Evolutionary conservation across 2,113 vertebrate species (phyloP), one percentile per base, ranked within the genome.

Genomic region (Toxotes jaculatrix): DNA sequence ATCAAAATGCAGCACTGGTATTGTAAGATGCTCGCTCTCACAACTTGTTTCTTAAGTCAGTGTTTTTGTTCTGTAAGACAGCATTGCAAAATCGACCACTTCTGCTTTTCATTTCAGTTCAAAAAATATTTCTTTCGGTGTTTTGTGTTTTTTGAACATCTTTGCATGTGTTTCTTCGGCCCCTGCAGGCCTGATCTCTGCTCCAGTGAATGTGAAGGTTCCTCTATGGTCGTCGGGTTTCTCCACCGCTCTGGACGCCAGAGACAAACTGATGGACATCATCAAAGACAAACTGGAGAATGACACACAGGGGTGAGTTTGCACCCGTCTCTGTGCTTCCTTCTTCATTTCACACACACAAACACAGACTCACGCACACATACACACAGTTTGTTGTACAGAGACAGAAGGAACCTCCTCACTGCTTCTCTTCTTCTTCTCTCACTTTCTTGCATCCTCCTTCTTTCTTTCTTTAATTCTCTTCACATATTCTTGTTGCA

Each of bases 151-250:
- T 64, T 61, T 79, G 13, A 55, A 40, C 21, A 0, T 49, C 3
- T 53, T 43, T n/a, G 31, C 40, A 2, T 47, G 34, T 72, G 5
- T 43, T 27, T 32, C 32, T 8, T 17, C 17, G 38, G 32, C 32
- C 4, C 38, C 7, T 5, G 11, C 81, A 95, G 94, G 94, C 71
- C 82, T 94, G 12, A 94, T 94, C 71, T 94, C 94, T n/a, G 91
- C 89, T 55, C 92, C 94, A 1, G 83, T 94, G 10, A 92, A 77
- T 14, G 23, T 94, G 31, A 95, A 94, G 82, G 79, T 93, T 56
- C 93, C 93, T 55, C 36, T 93, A 71, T 95, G 94, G 93, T 93
- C 93, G 0, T 95, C 91, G 0, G 92, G 90, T 38, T 92, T 94
- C 79, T 92, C 90, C 77, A 88, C 66, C 0, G 93, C 91, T 43